These are phyloP conservation scores for Acrobasis suavella DNA, from an alignment of 2,888 invertebrate species.

Conservation along the genomic window DNA sequence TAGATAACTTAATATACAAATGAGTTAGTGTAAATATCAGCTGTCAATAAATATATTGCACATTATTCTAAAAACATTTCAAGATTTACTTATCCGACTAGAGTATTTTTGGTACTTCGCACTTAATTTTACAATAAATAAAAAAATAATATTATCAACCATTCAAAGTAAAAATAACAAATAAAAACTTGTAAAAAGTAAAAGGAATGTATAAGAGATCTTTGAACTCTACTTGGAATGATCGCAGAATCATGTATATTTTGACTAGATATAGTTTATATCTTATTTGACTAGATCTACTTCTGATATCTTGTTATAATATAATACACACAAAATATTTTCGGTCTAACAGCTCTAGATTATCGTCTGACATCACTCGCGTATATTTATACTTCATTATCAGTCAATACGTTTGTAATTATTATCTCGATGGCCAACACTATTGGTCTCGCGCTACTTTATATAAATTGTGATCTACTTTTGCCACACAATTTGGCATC, in stretches of 20 bases:
- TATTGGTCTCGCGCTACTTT: slow-evolving; percentile 2
- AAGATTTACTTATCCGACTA: slow-evolving; percentile 28
- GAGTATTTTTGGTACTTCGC: slow-evolving; percentile 44
- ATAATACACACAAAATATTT: slow-evolving; percentile 19
- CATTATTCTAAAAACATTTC: slow-evolving; percentile 45
- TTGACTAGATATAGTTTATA: slow-evolving; percentile 42
- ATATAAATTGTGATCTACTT: slow-evolving; percentile 15
- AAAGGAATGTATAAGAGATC: slow-evolving; percentile 35
- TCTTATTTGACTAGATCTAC: slow-evolving; percentile 22
- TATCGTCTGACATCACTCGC: slow-evolving; percentile 23
- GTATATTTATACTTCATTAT: slow-evolving; percentile 15
- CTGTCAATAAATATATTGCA: slow-evolving; percentile 70
- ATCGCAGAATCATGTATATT: slow-evolving; percentile 34
- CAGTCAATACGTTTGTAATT: slow-evolving; percentile 21
- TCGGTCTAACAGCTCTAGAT: slow-evolving; percentile 19
- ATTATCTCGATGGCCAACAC: slow-evolving; percentile 14
- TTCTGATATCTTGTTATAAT: slow-evolving; percentile 13
- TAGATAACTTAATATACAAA: slow-evolving; percentile 46
- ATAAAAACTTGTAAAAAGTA: slow-evolving; percentile 24
- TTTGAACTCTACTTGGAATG: slow-evolving; percentile 36
- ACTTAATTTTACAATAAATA: slow-evolving; percentile 30
- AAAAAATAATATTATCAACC: slow-evolving; percentile 50
- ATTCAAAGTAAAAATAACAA: slow-evolving; percentile 41
- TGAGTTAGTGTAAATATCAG: slow-evolving; percentile 53
- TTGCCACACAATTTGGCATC: slow-evolving; percentile 22